These are phyloP conservation scores for Thalassoma bifasciatum DNA, from an alignment of 2,113 vertebrate genomes.

Conservation along the genomic window DNA sequence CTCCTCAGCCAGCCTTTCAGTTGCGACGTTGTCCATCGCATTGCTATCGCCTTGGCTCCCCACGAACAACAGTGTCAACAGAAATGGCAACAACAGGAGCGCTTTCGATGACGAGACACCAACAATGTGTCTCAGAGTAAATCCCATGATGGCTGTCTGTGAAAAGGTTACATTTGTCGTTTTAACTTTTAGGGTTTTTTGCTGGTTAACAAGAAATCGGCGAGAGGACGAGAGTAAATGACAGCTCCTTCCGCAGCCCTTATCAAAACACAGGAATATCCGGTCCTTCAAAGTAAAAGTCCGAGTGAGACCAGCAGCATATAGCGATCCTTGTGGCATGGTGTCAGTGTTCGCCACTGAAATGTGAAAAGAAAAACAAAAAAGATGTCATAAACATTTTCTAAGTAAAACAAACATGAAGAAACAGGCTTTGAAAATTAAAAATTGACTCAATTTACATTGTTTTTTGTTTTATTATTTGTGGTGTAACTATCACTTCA, in stretches of 20 bases:
- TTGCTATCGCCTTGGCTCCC: slow-evolving; percentile 73
- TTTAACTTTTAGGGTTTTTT: neutral
- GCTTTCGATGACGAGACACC: slow-evolving; percentile 28
- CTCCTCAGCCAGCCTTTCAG: slow-evolving; percentile 88
- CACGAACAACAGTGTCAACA: slow-evolving; percentile 52
- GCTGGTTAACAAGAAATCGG: neutral
- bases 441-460: too few relatives aligned
- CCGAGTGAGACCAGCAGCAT: neutral
- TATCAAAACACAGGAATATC: slow-evolving; percentile 70
- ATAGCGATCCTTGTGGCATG: too few relatives aligned
- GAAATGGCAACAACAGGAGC: slow-evolving; percentile 31
- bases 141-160: slow-evolving; percentile 48
- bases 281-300: slow-evolving; percentile 64
- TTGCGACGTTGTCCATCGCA: slow-evolving; percentile 86
- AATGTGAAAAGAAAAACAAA: too few relatives aligned
- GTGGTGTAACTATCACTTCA: too few relatives aligned
- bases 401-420: too few relatives aligned
- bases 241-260: slow-evolving; percentile 45
- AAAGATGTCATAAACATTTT: too few relatives aligned
- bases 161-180: slow-evolving; percentile 50
- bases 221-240: slow-evolving; percentile 2
- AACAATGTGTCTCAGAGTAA: neutral
- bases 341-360: too few relatives aligned
- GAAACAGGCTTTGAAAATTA: too few relatives aligned
- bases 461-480: too few relatives aligned